These are phyloP conservation scores for Harpegnathos saltator DNA, from an alignment of 1,140 invertebrate genomes.

Conservation along the genomic window DNA sequence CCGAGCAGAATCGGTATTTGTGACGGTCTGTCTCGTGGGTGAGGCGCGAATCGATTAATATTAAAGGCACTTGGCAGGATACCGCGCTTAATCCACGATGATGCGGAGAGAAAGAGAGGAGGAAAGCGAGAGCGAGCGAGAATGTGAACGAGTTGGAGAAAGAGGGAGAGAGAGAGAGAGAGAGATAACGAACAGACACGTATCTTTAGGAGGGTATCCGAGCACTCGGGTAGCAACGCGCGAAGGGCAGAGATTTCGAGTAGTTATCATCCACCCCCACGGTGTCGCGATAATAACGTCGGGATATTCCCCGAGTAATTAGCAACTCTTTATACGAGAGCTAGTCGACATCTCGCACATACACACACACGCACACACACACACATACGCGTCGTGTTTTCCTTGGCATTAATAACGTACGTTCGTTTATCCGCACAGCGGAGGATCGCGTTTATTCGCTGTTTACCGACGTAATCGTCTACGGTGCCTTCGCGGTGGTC, in stretches of 20 bases:
- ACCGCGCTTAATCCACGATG: background rate
- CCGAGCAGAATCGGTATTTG: background rate
- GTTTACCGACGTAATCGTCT: slow-evolving; percentile 41
- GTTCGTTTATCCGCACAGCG: slow-evolving; percentile 26
- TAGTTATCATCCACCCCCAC: slow-evolving; percentile 35
- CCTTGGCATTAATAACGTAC: slow-evolving; percentile 26
- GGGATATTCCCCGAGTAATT: slow-evolving; percentile 41
- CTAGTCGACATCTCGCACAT: slow-evolving; percentile 6
- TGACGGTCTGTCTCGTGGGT: background rate
- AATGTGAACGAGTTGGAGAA: too few relatives aligned
- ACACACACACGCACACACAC: background rate
- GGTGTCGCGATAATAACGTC: background rate
- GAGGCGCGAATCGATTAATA: slow-evolving; percentile 20
- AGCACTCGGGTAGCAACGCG: background rate
- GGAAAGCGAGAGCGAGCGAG: too few relatives aligned
- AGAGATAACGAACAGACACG: slow-evolving; percentile 1
- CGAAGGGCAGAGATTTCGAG: slow-evolving; percentile 30
- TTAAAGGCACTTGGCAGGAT: background rate
- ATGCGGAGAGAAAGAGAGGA: too few relatives aligned
- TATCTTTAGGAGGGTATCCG: slow-evolving; percentile 17
- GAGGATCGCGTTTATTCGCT: slow-evolving; percentile 36
- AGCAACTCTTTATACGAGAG: slow-evolving; percentile 32
- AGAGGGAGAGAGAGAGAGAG: too few relatives aligned
- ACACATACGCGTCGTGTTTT: slow-evolving; percentile 35
- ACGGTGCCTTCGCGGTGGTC: background rate